Evolutionary conservation across 2,888 invertebrate genomes (phyloP).

Genomic region (Clostera curtula): DNA sequence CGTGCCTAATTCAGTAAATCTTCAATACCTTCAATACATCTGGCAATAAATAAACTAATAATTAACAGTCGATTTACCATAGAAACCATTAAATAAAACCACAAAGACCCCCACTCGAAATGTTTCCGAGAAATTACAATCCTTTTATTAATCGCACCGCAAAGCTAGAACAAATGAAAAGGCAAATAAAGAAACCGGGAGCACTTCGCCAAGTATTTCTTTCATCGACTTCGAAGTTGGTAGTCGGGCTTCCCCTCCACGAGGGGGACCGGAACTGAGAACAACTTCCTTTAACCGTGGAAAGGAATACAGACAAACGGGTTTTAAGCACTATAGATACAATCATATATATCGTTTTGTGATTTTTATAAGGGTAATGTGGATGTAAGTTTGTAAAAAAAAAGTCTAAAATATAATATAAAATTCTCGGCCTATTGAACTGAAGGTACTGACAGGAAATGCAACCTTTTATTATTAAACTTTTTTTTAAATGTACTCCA

Average conservation of each 20-base stretch:
- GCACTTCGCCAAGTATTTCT: slow-evolving; percentile 54
- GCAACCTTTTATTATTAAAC: no score
- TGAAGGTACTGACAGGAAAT: no score
- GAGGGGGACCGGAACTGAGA: slow-evolving; percentile 42
- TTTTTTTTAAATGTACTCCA: no score
- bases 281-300: slow-evolving; percentile 49
- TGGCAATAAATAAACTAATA: no score
- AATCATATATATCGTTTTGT: background rate
- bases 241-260: slow-evolving; percentile 47
- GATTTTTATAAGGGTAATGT: no score
- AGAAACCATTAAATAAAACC: no score
- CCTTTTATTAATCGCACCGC: slow-evolving; percentile 23
- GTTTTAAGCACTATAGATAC: slow-evolving; percentile 9
- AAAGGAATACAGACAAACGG: slow-evolving; percentile 31
- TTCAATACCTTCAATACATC: no score
- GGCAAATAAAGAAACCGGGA: slow-evolving; percentile 44
- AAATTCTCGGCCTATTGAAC: no score
- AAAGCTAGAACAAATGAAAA: slow-evolving; percentile 38
- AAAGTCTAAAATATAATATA: no score
- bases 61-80: no score
- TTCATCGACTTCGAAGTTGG: slow-evolving; percentile 46
- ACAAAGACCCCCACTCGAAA: background rate
- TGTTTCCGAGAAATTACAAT: slow-evolving; percentile 14
- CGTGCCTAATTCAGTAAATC: no score
- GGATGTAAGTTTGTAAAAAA: no score